Conservation (phyloP, 1,140 invertebrate genomes). For the Vanessa atalanta region DNA sequence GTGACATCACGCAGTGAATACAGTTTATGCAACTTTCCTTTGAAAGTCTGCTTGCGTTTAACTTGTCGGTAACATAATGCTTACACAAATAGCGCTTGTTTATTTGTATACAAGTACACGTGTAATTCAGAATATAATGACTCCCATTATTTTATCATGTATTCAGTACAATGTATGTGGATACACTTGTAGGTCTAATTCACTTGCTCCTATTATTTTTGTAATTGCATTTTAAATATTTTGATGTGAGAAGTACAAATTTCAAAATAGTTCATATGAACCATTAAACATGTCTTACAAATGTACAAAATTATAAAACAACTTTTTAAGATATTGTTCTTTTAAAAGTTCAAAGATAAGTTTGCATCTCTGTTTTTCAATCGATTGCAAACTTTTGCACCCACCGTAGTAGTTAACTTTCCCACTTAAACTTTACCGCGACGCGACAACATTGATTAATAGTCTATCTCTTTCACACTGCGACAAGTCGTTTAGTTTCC, state of each 20-base stretch:
- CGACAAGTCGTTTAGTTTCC: slow-evolving; percentile 32
- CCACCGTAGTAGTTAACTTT: slow-evolving; percentile 6
- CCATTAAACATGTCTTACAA: no score
- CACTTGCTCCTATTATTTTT: no score
- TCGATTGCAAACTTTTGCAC: slow-evolving; percentile 18
- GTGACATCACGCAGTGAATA: slow-evolving; percentile 12
- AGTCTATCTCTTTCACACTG: slow-evolving; percentile 15
- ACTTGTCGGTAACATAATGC: background rate
- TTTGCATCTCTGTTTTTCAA: background rate
- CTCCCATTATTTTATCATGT: no score
- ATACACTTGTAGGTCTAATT: no score
- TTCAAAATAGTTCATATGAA: no score
- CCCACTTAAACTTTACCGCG: slow-evolving; percentile 3
- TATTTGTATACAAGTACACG: background rate
- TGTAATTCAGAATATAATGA: no score
- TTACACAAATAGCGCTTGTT: background rate
- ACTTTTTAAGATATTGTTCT: background rate
- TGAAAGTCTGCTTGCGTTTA: slow-evolving; percentile 1
- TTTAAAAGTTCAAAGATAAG: background rate
- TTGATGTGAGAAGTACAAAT: no score
- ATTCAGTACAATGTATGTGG: no score
- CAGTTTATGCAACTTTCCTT: slow-evolving; percentile 17
- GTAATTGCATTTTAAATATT: no score
- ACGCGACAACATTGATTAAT: background rate
- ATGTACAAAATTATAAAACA: background rate